Base-by-base conservation (phyloP, 2,888 invertebrate species). In the Rhingia rostrata region DNA sequence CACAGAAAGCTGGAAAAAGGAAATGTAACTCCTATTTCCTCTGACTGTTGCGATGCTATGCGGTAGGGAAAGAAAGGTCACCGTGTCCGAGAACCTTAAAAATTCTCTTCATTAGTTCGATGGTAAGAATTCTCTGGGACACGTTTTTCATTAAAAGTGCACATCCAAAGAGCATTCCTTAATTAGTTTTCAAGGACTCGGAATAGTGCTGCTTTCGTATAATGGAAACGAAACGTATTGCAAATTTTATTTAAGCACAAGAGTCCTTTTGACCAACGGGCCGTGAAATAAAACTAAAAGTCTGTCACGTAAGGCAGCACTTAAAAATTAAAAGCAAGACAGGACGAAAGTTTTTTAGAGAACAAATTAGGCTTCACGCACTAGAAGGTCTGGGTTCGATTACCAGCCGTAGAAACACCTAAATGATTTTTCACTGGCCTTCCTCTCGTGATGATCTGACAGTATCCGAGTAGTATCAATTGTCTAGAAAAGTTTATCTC, bases 81-180 rank as follows among this genome's bases (percentile, higher is more conserved):
- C 22, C 6, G 4, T 22, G 22, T 6, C 47, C 6, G 4, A 4
- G 6, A 33, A 32, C 0, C n/a, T 51, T 32, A 30, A 10, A 51
- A 32, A 10, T 51, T 51, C n/a, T 4, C 12, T 51, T 51, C 30
- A 32, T 51, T 33, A 51, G 9, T 7, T n/a, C 4, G 30, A 32
- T 10, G 32, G 12, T 32, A 6, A 33, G 32, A 51, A 32, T 32
- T 51, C 51, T 51, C 32, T 51, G 10, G n/a, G 51, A 14, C 14
- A 47, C 22, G 47, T 51, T 51, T 51, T 51, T 10, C 51, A 30
- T n/a, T 51, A 32, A 30, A 51, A 51, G 32, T 30, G 6, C 33
- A n/a, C 32, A 33, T 39, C 6, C 33, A 51, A 33, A 51, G 51
- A n/a, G n/a, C 32, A 51, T 51, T 51, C 32, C n/a, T 33, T 51